These are phyloP conservation scores for Nerophis ophidion DNA, from an alignment of 2,113 vertebrate genomes.

Conservation along the genomic window DNA sequence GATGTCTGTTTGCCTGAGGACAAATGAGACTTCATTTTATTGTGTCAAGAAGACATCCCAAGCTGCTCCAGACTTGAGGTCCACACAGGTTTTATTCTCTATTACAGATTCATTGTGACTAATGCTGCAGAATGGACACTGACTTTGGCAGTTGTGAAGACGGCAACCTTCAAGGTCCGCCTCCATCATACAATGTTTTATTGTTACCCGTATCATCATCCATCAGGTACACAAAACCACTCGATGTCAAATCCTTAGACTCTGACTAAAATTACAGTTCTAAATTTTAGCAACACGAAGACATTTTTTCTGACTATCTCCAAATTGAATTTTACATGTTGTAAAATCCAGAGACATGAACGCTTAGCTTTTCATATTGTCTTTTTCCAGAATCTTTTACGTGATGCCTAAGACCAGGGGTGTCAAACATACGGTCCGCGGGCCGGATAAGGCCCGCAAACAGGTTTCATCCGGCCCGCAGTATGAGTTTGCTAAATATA, in stretches of 20 bases:
- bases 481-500: no score
- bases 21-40: constrained; percentile 12
- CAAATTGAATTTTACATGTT: neutral
- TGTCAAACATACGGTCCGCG: no score
- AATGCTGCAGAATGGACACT: no score
- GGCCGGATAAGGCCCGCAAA: no score
- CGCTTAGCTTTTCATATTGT: no score
- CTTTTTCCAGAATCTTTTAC: no score
- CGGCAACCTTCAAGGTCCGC: constrained; percentile 18
- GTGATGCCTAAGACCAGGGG: no score
- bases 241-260: constrained; percentile 11
- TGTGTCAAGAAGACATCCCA: constrained; percentile 23
- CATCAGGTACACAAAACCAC: neutral
- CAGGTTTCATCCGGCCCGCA: no score
- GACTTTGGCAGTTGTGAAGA: constrained; percentile 5
- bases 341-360: neutral
- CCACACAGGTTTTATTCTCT: constrained; percentile 13
- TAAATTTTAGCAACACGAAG: neutral
- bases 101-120: no score
- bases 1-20: constrained; percentile 25
- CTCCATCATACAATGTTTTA: constrained; percentile 5
- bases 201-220: constrained; percentile 26
- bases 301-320: neutral
- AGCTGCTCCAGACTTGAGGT: constrained; percentile 27
- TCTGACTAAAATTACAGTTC: neutral